Base-by-base conservation (phyloP, 1,140 invertebrate species). In the Dinoponera quadriceps region DNA sequence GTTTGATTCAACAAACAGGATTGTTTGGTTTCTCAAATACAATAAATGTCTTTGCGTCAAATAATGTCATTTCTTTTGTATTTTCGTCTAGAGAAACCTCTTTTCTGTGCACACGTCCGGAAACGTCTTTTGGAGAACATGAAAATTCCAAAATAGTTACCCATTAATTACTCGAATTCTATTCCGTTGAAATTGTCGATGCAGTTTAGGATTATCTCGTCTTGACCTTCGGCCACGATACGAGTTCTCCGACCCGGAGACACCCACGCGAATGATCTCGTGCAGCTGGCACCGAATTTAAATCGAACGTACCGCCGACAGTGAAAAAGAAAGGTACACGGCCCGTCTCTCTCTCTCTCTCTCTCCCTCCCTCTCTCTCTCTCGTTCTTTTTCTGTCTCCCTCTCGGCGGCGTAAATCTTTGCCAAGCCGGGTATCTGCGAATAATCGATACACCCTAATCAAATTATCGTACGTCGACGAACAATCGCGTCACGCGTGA, bases 381-480 rank as follows among this genome's bases (percentile, higher is more conserved):
- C 33, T 7, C 38, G 4, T 9, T 44, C 38, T 7, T 11, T 9
- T 0, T 44, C 38, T 44, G 4, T 3, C 38, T 44, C 38, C 11
- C 3, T 9, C 3, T 44, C 38, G 9, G 22, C 33, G 9, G 57
- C 27, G 18, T 25, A 48, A 80, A 80, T 59, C 38, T 44, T 71
- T 25, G 20, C 16, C n/a, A 0, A 25, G 14, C 25, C 25, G 38
- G 18, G 38, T 57, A 55, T 48, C 2, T 18, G 14, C 20, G 27
- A 60, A 51, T 18, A 82, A 82, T 62, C 69, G 16, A 82, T 82
- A 63, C 51, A 7, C 13, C 18, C 33, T 82, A 82, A 82, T 82
- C 29, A 82, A 82, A 82, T 82, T 82, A 82, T 59, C 66, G 16
- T 60, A 27, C 16, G 16, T 0, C 25, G 20, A 20, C 14, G 44